These are phyloP conservation scores for Sipha flava DNA, from an alignment of 1,140 invertebrate species.

Conservation along the genomic window DNA sequence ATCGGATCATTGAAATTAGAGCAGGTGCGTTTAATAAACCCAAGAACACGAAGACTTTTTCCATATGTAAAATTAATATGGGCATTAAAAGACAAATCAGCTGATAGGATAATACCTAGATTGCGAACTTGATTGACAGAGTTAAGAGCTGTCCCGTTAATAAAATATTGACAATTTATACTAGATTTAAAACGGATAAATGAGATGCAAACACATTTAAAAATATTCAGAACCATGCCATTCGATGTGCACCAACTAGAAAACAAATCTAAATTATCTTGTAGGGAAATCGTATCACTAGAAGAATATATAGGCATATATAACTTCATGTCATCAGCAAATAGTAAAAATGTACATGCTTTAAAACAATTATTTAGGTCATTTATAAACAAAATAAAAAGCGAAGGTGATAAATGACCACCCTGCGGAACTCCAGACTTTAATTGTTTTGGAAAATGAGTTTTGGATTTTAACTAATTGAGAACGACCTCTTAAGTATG, in stretches of 20 bases:
- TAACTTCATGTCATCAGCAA: too few relatives aligned
- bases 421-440: conserved; percentile 39
- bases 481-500: conserved; percentile 36
- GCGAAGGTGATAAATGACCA: conserved; percentile 38
- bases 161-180: background rate
- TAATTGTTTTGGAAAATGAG: conserved; percentile 32
- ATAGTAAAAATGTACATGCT: too few relatives aligned
- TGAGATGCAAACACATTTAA: too few relatives aligned
- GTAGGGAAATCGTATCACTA: too few relatives aligned
- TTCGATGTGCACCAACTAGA: too few relatives aligned
- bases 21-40: background rate
- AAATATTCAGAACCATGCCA: too few relatives aligned
- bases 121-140: background rate
- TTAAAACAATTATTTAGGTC: conserved; percentile 36
- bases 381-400: conserved; percentile 41
- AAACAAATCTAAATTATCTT: too few relatives aligned
- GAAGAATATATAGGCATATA: too few relatives aligned
- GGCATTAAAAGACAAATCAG: too few relatives aligned
- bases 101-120: background rate
- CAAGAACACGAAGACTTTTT: background rate
- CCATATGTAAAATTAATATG: background rate
- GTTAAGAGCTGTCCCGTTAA: background rate
- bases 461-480: conserved; percentile 37
- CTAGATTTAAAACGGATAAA: background rate
- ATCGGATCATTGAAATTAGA: background rate